Conservation (phyloP, 2,797 vertebrate genomes). For the Gastrophryne carolinensis region DNA sequence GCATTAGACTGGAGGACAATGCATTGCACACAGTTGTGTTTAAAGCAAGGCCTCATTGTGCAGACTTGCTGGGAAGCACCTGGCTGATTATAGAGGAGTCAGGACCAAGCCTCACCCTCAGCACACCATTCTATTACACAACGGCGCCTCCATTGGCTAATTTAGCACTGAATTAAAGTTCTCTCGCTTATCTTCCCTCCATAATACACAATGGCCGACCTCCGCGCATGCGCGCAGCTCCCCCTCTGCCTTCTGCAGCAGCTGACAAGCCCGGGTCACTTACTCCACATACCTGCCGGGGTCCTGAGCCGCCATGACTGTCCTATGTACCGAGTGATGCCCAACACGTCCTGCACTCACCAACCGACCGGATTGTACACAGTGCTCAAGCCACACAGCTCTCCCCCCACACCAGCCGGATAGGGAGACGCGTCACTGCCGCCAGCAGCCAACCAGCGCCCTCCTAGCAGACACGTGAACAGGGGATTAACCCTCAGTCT, state of each 20-base stretch:
- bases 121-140: too few relatives aligned
- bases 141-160: too few relatives aligned
- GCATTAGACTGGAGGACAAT: too few relatives aligned
- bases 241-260: neutral
- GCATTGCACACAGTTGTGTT: too few relatives aligned
- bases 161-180: neutral
- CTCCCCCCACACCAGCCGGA: neutral
- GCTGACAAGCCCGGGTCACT: neutral
- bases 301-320: constrained; percentile 63
- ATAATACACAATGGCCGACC: constrained; percentile 43
- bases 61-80: too few relatives aligned
- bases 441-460: constrained; percentile 6
- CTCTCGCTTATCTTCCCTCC: constrained; percentile 37
- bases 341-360: neutral
- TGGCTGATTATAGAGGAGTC: too few relatives aligned
- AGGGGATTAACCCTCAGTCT: neutral
- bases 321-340: neutral
- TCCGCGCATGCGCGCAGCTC: neutral
- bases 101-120: too few relatives aligned
- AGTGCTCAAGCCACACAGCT: neutral
- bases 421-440: constrained; percentile 2
- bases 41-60: too few relatives aligned
- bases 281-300: constrained; percentile 60
- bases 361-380: neutral
- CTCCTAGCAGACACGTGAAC: neutral